Conservation (phyloP, 2,888 invertebrate species). For the Pseudoips prasinana region DNA sequence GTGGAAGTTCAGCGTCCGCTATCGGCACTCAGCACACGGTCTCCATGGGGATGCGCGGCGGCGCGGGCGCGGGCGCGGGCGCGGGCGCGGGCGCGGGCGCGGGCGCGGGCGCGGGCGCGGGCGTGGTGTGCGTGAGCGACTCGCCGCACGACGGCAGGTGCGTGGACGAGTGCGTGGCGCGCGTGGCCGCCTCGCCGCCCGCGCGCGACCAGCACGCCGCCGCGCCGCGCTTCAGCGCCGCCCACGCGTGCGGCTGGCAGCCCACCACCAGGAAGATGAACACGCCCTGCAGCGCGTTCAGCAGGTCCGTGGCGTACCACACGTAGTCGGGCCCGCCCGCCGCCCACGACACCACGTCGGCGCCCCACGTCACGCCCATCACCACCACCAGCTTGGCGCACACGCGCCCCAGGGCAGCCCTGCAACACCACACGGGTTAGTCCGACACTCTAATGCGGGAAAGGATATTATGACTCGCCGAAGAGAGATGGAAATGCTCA, state of each 20-base stretch:
- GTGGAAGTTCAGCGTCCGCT: constrained; percentile 1
- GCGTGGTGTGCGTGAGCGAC: constrained; percentile 86
- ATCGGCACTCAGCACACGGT: constrained; percentile 82
- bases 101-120: constrained; percentile 81
- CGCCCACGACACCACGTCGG: constrained; percentile 92
- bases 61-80: constrained; percentile 68
- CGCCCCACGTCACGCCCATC: constrained; percentile 82
- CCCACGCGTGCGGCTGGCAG: constrained; percentile 91
- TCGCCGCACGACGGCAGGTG: constrained; percentile 91
- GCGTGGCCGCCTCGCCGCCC: constrained; percentile 62
- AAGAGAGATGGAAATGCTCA: constrained; percentile 25
- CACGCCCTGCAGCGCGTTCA: constrained; percentile 93
- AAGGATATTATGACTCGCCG: not conserved
- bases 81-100: constrained; percentile 63
- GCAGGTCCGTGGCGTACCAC: constrained; percentile 92
- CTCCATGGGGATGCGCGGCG: constrained; percentile 81
- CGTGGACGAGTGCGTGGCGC: constrained; percentile 87
- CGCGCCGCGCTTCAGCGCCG: constrained; percentile 59
- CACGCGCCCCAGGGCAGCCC: constrained; percentile 90
- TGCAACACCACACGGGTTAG: constrained; percentile 16
- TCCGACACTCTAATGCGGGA: not conserved
- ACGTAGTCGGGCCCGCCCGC: constrained; percentile 90
- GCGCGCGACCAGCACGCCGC: constrained; percentile 80
- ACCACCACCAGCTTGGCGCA: constrained; percentile 91
- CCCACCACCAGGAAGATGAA: constrained; percentile 94